Evolutionary conservation across 2,113 vertebrate species (phyloP).

Genomic region (Poeciliopsis prolifica): DNA sequence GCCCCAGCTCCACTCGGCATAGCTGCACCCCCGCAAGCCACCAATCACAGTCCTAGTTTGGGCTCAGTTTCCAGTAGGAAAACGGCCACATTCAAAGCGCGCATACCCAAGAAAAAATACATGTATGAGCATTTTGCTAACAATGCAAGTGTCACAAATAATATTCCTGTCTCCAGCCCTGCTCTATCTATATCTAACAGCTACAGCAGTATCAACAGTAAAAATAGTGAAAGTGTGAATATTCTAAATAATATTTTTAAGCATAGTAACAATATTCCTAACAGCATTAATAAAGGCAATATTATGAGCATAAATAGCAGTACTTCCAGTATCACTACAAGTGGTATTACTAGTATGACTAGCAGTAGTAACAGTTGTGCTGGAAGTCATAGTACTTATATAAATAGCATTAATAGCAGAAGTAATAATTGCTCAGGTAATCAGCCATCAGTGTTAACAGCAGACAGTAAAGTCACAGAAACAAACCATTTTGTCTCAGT

Average conservation of each 20-base stretch:
- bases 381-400: conserved; percentile 56
- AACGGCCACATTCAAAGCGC: conserved; percentile 91
- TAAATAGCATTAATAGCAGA: conserved; percentile 62
- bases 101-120: conserved; percentile 89
- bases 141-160: conserved; percentile 49
- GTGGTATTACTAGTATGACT: conserved; percentile 33
- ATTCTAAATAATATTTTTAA: conserved; percentile 41
- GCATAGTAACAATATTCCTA: conserved; percentile 57
- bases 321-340: conserved; percentile 42
- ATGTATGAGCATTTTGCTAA: conserved; percentile 83
- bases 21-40: conserved; percentile 47
- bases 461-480: conserved; percentile 54
- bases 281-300: conserved; percentile 54
- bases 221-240: conserved; percentile 51
- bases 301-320: conserved; percentile 37
- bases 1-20: conserved; percentile 42
- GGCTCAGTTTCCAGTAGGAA: conserved; percentile 83
- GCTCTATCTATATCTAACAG: conserved; percentile 53
- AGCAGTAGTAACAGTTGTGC: conserved; percentile 52
- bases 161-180: conserved; percentile 65
- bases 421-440: conserved; percentile 74
- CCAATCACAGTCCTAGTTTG: conserved; percentile 70
- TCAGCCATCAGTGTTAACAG: conserved; percentile 61
- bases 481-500: conserved; percentile 49
- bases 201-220: conserved; percentile 62